Evolutionary conservation across 2,113 vertebrate species (phyloP), one percentile per base, ranked within the genome.

Genomic region (Buteo buteo): DNA sequence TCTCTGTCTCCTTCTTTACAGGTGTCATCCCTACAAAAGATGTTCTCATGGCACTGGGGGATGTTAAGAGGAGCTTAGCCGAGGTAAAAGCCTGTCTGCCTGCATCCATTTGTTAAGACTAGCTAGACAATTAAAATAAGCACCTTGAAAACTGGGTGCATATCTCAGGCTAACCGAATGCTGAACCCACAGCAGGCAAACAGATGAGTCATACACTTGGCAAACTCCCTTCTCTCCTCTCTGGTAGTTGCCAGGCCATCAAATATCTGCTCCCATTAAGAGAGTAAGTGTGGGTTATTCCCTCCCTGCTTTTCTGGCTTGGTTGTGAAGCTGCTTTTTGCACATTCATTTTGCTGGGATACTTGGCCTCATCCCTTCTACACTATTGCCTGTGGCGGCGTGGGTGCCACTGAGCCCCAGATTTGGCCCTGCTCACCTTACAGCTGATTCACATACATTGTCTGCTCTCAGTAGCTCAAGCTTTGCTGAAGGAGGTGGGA

Each of bases 1-100:
- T 78, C 50, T 93, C 64, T 57, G 19, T 90, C 34, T 94, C 45
- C 87, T 59, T 76, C 72, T 85, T 90, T 91, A 9, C 96, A 99
- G 99, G 99, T 3, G 97, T 99, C 78, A 97, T 99, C n/a, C 97
- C 98, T 50, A 98, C 99, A 34, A 99, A 99, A 95, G 99, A 99
- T 21, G 98, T 99, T 71, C 98, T 99, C 45, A 97, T 97, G 74
- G 99, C 99, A 97, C 97, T 99, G 95, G 98, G 98, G 50, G 98
- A 99, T 59, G 98, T 99, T 95, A 98, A 98, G 88, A 98, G 98
- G 92, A 98, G 97, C 84, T 97, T 99, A 87, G 97, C 97, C 12
- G 98, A 99, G 99, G 99, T 99, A 96, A 98, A 97, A 89, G 22
- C 32, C 54, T 55, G n/a, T 91, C 94, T 95, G 76, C 28, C 85